Conservation (phyloP, 2,888 invertebrate species). For the Nemotelus nigrinus region DNA sequence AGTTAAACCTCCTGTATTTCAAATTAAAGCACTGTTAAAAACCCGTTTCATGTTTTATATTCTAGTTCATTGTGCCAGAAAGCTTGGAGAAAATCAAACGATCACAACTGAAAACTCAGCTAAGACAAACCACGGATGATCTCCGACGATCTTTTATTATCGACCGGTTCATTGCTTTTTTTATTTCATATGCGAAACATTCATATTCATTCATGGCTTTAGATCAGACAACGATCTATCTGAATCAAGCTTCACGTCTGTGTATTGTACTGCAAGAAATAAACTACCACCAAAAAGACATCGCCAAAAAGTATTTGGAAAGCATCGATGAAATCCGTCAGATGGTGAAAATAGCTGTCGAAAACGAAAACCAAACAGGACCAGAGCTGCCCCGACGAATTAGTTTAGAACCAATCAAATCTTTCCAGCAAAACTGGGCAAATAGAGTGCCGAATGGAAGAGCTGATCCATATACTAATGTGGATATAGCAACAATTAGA, state of each 20-base stretch:
- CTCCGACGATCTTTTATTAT: slow-evolving; percentile 72
- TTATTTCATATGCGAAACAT: slow-evolving; percentile 75
- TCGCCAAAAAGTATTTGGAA: slow-evolving; percentile 68
- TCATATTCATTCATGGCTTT: slow-evolving; percentile 72
- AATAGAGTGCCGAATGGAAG: background rate
- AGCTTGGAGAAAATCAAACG: slow-evolving; percentile 52
- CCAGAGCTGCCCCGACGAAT: slow-evolving; percentile 57
- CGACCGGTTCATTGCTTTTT: slow-evolving; percentile 77
- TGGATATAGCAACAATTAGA: slow-evolving; percentile 34
- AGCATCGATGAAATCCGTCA: slow-evolving; percentile 68
- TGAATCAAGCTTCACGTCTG: slow-evolving; percentile 76
- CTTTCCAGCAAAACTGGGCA: background rate
- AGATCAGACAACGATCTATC: slow-evolving; percentile 72
- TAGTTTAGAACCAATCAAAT: slow-evolving; percentile 54
- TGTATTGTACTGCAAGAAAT: slow-evolving; percentile 70
- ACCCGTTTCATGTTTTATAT: slow-evolving; percentile 1
- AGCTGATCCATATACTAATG: slow-evolving; percentile 48
- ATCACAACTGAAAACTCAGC: slow-evolving; percentile 25
- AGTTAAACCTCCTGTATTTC: no score
- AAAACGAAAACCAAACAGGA: slow-evolving; percentile 42
- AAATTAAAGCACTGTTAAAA: no score
- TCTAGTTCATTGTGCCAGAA: slow-evolving; percentile 55
- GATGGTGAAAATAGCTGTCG: slow-evolving; percentile 61
- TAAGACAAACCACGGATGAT: slow-evolving; percentile 66
- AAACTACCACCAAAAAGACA: slow-evolving; percentile 67